Conservation (phyloP, 2,888 invertebrate species). For the Cantharis rufa region DNA sequence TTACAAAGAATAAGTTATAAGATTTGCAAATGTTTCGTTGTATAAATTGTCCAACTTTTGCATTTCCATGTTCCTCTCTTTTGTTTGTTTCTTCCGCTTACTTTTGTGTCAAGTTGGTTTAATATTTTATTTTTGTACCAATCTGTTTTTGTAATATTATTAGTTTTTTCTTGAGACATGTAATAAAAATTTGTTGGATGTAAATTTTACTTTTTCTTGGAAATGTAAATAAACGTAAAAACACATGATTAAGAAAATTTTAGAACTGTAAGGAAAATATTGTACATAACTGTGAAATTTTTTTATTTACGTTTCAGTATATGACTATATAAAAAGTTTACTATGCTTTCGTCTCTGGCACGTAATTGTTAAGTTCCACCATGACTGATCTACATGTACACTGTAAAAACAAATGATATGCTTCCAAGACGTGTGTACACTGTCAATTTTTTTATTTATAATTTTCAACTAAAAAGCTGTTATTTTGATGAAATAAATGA, state of each 20-base stretch:
- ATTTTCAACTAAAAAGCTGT: constrained; percentile 53
- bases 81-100: neutral
- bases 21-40: constrained; percentile 18
- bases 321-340: constrained; percentile 44
- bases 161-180: constrained; percentile 5
- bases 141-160: constrained; percentile 3
- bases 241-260: constrained; percentile 24
- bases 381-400: constrained; percentile 54
- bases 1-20: constrained; percentile 9
- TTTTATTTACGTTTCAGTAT: constrained; percentile 49
- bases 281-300: constrained; percentile 54
- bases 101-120: constrained; percentile 2
- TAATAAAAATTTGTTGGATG: constrained; percentile 18
- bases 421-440: constrained; percentile 52
- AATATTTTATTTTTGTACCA: constrained; percentile 28
- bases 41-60: constrained; percentile 29
- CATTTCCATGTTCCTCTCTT: constrained; percentile 29
- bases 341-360: constrained; percentile 44
- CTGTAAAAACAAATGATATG: constrained; percentile 46
- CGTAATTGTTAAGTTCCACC: constrained; percentile 35
- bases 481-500: constrained; percentile 57
- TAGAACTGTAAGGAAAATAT: constrained; percentile 34
- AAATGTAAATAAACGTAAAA: constrained; percentile 33
- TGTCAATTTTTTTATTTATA: constrained; percentile 55
- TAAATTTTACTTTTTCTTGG: constrained; percentile 29